Evolutionary conservation across 1,140 invertebrate species (phyloP).

Genomic region (Penaeus indicus): DNA sequence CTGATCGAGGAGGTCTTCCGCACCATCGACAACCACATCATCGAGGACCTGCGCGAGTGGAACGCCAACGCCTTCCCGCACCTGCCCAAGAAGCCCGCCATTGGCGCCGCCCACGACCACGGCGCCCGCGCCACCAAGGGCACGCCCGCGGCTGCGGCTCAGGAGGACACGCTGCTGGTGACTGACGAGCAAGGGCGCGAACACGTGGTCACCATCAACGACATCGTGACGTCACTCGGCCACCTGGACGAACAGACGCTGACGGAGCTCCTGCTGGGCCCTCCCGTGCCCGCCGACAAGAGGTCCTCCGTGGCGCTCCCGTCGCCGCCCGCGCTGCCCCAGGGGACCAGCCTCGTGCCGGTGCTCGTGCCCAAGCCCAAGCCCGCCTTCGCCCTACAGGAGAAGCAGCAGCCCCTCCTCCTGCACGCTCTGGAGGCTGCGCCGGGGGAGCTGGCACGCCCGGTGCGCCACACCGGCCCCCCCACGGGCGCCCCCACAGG

Average conservation of each 20-base stretch:
- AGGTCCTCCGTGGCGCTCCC: not conserved
- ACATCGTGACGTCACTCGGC: conserved; percentile 41
- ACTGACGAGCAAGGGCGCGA: conserved; percentile 39
- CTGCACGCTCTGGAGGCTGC: not conserved
- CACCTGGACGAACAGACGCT: conserved; percentile 47
- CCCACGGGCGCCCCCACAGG: not conserved
- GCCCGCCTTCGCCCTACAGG: not conserved
- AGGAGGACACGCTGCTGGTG: conserved; percentile 15
- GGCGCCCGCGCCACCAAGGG: not conserved
- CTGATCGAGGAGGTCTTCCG: conserved; percentile 38
- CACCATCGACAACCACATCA: conserved; percentile 43
- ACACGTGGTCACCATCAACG: conserved; percentile 41
- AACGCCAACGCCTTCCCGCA: not conserved
- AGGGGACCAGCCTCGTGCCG: not conserved
- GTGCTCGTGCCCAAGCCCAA: not conserved
- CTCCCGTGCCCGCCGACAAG: not conserved
- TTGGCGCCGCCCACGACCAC: not conserved
- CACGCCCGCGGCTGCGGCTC: not conserved
- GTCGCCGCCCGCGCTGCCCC: not conserved
- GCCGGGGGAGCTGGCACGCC: not conserved
- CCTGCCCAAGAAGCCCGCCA: not conserved
- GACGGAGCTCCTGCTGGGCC: conserved; percentile 28
- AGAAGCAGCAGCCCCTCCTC: not conserved
- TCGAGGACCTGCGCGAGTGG: conserved; percentile 43
- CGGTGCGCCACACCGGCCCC: conserved; percentile 36